A percentile compares a stretch with the other conserved stretches of the same genome.
Evolutionary conservation across 30 jellyfish, hydroid and myxozoan species (phyloP).

Genomic region (Catostylus mosaicus): DNA sequence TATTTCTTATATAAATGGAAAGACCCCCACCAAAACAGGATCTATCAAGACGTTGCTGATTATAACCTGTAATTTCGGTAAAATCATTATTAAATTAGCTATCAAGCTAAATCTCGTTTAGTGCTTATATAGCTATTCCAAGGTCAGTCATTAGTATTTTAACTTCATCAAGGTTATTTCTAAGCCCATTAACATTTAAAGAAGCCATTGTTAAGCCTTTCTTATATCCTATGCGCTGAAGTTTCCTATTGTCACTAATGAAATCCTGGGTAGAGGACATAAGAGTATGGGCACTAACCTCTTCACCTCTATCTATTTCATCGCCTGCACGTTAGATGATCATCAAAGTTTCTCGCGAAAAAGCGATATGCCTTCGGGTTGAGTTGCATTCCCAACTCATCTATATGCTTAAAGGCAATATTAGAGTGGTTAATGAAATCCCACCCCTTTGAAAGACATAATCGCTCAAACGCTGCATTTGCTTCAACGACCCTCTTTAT

Average conservation of each 20-base stretch:
- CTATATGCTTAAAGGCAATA: conserved; percentile 11
- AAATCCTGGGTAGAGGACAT: conserved; percentile 10
- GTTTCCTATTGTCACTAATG: conserved; percentile 3
- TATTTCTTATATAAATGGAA: neutral
- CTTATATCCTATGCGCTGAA: conserved; percentile 8
- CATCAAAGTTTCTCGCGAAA: conserved; percentile 22
- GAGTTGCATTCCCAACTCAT: conserved; percentile 18
- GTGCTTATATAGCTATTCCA: neutral
- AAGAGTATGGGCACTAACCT: conserved; percentile 13
- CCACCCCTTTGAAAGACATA: neutral
- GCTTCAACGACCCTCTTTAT: neutral
- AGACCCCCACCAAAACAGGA: neutral
- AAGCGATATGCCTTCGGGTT: conserved; percentile 15
- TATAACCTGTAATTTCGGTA: neutral
- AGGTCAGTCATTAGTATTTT: conserved; percentile 30
- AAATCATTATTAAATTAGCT: neutral
- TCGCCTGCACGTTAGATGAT: conserved; percentile 15
- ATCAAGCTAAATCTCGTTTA: neutral
- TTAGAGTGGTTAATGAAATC: neutral
- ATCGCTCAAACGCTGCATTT: neutral
- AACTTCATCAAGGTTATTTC: conserved; percentile 23
- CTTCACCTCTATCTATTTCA: conserved; percentile 17
- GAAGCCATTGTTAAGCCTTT: conserved; percentile 18
- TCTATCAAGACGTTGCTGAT: conserved; percentile 3
- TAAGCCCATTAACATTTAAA: conserved; percentile 30